Evolutionary conservation across 2,888 invertebrate genomes (phyloP).

Genomic region (Leucania comma): DNA sequence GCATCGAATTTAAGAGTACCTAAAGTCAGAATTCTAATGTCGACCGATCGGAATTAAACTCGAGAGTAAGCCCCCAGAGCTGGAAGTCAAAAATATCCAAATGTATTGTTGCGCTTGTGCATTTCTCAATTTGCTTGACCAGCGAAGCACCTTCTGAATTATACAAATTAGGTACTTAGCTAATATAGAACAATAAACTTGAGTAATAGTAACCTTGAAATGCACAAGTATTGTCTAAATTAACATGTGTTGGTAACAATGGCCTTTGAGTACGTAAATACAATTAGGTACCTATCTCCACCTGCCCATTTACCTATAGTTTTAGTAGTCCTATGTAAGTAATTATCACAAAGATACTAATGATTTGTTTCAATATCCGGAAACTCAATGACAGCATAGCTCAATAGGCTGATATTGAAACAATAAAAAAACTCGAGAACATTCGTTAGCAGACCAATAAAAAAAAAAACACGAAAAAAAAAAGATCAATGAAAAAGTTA

Average conservation of each 20-base stretch:
- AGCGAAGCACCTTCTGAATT: conserved; percentile 12
- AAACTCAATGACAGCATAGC: neutral
- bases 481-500: neutral
- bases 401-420: no score
- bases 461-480: neutral
- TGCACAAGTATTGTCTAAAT: conserved; percentile 1
- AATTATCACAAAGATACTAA: neutral
- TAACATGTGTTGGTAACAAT: conserved; percentile 7
- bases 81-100: conserved; percentile 17
- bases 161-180: neutral
- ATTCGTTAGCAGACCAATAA: neutral
- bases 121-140: conserved; percentile 32
- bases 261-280: neutral
- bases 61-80: neutral
- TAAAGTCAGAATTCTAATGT: no score
- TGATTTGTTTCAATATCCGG: neutral
- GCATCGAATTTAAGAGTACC: no score
- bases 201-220: conserved; percentile 39
- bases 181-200: conserved; percentile 48
- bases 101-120: conserved; percentile 27
- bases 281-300: neutral
- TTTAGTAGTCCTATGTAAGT: neutral
- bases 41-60: no score
- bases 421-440: no score
- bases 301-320: neutral